phyloP scores from a whole-genome alignment of 2,113 vertebrate genomes.

The Motacilla tschutschensis region DNA sequence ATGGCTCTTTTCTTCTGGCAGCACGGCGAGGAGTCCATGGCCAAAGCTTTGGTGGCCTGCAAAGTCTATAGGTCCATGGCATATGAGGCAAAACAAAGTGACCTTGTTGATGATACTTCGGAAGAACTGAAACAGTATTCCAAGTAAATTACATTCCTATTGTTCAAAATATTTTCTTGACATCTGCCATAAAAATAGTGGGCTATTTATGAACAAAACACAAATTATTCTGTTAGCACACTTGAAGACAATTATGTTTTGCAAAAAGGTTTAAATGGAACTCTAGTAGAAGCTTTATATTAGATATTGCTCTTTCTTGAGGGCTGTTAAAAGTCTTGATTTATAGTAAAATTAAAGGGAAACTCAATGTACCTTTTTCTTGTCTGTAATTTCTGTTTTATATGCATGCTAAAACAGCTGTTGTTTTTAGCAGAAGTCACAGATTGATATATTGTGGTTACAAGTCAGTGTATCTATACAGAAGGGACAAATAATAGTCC shows the following conservation, averaged over 20 bases:
- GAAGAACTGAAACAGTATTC: slow-evolving; percentile 96
- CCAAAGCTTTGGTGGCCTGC: slow-evolving; percentile 95
- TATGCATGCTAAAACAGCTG: neutral
- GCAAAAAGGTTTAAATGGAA: neutral
- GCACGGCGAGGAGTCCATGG: slow-evolving; percentile 97
- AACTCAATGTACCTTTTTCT: neutral
- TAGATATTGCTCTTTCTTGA: neutral
- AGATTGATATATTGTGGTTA: neutral
- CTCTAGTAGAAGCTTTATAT: neutral
- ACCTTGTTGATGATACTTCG: slow-evolving; percentile 94
- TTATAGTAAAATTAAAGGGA: neutral
- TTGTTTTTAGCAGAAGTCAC: neutral
- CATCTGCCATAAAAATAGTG: neutral
- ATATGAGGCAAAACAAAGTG: slow-evolving; percentile 96
- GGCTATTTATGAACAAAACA: neutral
- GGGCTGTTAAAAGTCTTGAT: neutral
- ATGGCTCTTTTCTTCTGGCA: slow-evolving; percentile 99
- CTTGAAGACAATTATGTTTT: neutral
- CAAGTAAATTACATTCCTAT: slow-evolving; percentile 72
- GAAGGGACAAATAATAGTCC: neutral
- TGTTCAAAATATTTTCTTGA: neutral
- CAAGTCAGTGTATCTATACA: neutral
- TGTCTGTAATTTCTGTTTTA: neutral
- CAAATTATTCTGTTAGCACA: neutral
- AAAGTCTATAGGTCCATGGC: slow-evolving; percentile 95